phyloP scores from a whole-genome alignment of 2,797 vertebrate species.

The Sebastes goodei region DNA sequence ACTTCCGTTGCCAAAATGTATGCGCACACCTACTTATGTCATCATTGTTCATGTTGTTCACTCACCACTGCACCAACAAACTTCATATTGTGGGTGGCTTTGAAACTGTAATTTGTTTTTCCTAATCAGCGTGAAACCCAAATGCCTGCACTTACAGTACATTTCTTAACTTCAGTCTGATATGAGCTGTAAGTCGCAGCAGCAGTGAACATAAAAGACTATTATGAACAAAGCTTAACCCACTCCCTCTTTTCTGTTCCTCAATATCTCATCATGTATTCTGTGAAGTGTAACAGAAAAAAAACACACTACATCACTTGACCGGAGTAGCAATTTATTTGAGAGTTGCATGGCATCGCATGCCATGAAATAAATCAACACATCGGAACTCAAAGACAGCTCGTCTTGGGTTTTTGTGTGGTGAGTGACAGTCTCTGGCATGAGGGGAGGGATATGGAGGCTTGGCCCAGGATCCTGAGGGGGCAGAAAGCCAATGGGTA shows the following conservation, averaged over 20 bases:
- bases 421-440: conserved; percentile 55
- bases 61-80: neutral
- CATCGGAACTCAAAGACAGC: conserved; percentile 18
- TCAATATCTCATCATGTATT: conserved; percentile 2
- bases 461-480: conserved; percentile 33
- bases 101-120: neutral
- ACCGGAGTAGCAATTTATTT: conserved; percentile 8
- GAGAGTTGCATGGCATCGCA: conserved; percentile 2
- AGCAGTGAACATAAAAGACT: neutral
- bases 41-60: neutral
- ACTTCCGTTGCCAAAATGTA: neutral
- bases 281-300: neutral
- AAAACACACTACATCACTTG: neutral
- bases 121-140: neutral
- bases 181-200: neutral
- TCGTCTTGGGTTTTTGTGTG: conserved; percentile 18
- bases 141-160: neutral
- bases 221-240: neutral
- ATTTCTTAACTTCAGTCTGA: neutral
- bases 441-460: conserved; percentile 19
- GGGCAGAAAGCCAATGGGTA: conserved; percentile 47
- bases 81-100: too few species aligned
- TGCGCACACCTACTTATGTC: neutral
- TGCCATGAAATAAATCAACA: conserved; percentile 41
- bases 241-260: neutral